phyloP scores from a whole-genome alignment of 64 coral and sea anemone genomes.

The Stichodactyla helianthus region DNA sequence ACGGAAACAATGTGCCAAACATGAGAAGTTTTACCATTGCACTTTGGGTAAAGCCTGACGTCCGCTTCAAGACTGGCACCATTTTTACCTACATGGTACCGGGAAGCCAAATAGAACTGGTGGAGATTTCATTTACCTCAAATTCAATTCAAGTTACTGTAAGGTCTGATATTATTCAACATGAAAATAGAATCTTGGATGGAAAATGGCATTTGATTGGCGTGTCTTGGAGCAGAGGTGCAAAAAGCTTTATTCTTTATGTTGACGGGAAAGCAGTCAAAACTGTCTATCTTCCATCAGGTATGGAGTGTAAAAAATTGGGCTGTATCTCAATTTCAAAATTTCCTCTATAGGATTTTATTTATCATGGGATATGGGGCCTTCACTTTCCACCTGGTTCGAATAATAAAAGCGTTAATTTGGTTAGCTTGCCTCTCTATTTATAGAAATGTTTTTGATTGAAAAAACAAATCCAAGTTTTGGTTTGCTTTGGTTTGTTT shows the following conservation, averaged over 20 bases:
- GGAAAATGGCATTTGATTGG: constrained; percentile 52
- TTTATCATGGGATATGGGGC: too few species aligned
- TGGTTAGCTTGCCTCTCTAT: too few species aligned
- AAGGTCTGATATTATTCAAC: constrained; percentile 11
- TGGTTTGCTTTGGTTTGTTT: too few species aligned
- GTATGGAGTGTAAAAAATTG: not conserved
- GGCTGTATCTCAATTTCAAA: not conserved
- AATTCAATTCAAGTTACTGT: not conserved
- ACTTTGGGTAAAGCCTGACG: constrained; percentile 46
- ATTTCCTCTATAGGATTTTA: not conserved
- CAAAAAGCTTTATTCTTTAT: not conserved
- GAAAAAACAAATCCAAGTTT: too few species aligned
- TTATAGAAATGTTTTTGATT: too few species aligned
- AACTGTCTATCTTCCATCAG: not conserved
- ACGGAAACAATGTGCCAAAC: not conserved
- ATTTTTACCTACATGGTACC: constrained; percentile 52
- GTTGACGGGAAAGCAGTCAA: not conserved
- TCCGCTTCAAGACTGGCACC: constrained; percentile 38
- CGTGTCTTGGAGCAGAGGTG: constrained; percentile 1
- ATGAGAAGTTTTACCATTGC: constrained; percentile 49
- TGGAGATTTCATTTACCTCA: constrained; percentile 43
- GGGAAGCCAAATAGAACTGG: not conserved
- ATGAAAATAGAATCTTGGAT: constrained; percentile 33
- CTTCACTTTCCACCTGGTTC: too few species aligned
- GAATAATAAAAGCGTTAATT: too few species aligned